A percentile compares a stretch with the other conserved stretches of the same genome.
Conservation (phyloP, 1,140 invertebrate species). For the Diprion similis region DNA sequence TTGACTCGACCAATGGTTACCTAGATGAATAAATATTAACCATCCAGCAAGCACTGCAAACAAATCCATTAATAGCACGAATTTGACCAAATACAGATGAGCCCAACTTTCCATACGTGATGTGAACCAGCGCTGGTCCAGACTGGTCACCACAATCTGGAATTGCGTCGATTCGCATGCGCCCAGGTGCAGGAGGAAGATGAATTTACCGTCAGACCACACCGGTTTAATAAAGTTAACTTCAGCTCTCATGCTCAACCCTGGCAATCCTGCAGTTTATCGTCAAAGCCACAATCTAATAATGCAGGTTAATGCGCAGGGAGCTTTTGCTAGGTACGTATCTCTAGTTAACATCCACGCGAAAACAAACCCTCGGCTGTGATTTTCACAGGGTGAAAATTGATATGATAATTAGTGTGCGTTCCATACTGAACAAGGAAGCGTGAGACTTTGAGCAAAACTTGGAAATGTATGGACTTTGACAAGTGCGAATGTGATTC, state of each 20-base stretch:
- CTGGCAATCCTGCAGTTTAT: neutral
- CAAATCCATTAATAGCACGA: neutral
- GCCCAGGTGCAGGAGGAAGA: neutral
- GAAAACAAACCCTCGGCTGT: neutral
- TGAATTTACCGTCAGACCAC: neutral
- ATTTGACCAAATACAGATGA: neutral
- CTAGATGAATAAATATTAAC: constrained; percentile 4
- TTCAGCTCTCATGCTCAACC: neutral
- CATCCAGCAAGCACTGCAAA: neutral
- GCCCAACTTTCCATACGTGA: neutral
- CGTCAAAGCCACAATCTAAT: neutral
- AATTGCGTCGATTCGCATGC: neutral
- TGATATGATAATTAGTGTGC: neutral
- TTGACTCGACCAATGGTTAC: neutral
- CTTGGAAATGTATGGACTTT: too few species aligned
- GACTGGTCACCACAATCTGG: neutral
- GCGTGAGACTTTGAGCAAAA: too few species aligned
- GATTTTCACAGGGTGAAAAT: neutral
- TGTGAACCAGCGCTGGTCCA: neutral
- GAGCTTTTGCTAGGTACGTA: neutral
- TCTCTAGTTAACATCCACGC: neutral
- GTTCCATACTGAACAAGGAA: neutral
- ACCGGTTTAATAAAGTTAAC: neutral
- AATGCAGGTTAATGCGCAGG: neutral
- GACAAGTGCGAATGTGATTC: too few species aligned